Base-by-base conservation (phyloP, 2,888 invertebrate genomes). In the Dynastes hyllus region DNA sequence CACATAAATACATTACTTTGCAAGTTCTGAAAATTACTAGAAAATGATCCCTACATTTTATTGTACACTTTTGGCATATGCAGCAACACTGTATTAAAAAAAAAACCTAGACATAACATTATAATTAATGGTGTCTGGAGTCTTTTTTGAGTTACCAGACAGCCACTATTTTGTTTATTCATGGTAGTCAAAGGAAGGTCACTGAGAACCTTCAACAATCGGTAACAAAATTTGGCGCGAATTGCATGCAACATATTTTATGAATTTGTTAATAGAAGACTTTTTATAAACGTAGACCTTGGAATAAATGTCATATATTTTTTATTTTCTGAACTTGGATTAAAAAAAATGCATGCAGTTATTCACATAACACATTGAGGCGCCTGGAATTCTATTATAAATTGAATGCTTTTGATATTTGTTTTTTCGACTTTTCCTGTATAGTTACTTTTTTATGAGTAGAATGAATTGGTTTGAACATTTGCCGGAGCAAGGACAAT, bases 181-280 rank as follows among this genome's bases (percentile, higher is more conserved):
- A 37, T 50, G 22, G 13, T 50, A 61, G 61, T 63, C n/a, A 50
- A 61, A 55, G 6, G 40, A 58, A 58, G 32, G 16, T 40, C n/a
- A 13, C 16, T 69, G 22, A 51, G 50, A 13, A 9, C 16, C 13
- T 61, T 40, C 16, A 63, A 61, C 45, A 63, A 75, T 45, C 22
- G 11, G 16, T 53, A 70, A 13, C n/a, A 55, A 53, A 22, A 73
- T 73, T 73, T 73, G 73, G 73, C 73, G 73, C 58, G 73, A 75
- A 75, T 4, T 27, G 45, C 27, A 40, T 8, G 2, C 45, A 45
- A 45, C 11, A 45, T 45, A 8, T 45, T 8, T 45, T 45, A 0
- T 45, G 2, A 45, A 45, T 45, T 45, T 45, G 45, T 45, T 45
- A 45, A 45, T 45, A 45, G 8, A 45, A 11, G 8, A 11, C 45